Evolutionary conservation across 2,113 vertebrate genomes (phyloP), one percentile per base, ranked within the genome.

Genomic region (Podarcis cretensis): DNA sequence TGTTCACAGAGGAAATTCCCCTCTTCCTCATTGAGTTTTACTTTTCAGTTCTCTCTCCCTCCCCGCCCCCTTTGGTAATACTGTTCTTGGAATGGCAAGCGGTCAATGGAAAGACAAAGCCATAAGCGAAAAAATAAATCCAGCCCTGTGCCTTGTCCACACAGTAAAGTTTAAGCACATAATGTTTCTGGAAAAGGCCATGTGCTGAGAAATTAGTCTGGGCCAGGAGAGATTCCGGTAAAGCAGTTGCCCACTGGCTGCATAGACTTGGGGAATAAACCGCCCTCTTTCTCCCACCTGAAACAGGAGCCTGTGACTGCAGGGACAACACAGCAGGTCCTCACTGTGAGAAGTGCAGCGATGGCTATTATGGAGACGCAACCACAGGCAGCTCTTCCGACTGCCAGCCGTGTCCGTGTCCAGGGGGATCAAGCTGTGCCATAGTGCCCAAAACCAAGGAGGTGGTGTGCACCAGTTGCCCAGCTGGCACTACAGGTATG

Each of bases 401-500:
- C 94, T 99, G 99, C 92, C 94, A 97, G 88, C 96, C 97, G 0
- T 99, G 99, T 69, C 99, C 99, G 0, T 99, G 99, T 84, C 99
- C 99, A 0, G 94, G 97, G 1, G 95, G 96, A 48, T 98, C 98
- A 0, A 98, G 98, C 84, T 99, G 99, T 87, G 98, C 98, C 1
- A 77, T 98, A 0, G 98, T 99, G 27, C 98, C 98, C 25, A 98
- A 96, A 90, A 98, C 98, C 0, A 97, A 95, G 93, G 98, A 99
- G 95, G 98, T 99, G 87, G 99, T 99, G 73, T 99, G 99, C 93
- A 99, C 99, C 94, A 99, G 97, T 96, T 99, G 99, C 85, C 99
- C 98, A 0, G 25, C 96, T 1, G 98, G 98, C 40, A 99, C 98
- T 85, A 99, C 98, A 89, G 99, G 99, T 99, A 90, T 87, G 96